These are phyloP conservation scores for Chloromyia formosa DNA, from an alignment of 2,888 invertebrate species.

Conservation along the genomic window DNA sequence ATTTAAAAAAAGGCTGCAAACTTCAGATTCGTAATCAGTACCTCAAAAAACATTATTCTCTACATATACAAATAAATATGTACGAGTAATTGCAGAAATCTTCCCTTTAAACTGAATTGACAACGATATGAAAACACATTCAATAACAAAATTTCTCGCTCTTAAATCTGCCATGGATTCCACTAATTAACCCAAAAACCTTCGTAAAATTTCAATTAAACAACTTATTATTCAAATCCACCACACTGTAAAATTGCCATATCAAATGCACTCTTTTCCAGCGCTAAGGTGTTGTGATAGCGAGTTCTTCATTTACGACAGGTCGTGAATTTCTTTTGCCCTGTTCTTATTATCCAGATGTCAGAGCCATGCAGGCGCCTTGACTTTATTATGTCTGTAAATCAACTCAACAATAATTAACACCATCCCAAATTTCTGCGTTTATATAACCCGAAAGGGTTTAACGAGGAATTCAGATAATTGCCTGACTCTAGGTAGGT, in stretches of 20 bases:
- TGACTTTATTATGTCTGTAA: not conserved
- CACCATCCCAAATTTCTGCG: not conserved
- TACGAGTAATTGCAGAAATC: too few relatives aligned
- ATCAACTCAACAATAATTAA: slow-evolving; percentile 18
- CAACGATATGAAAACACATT: too few relatives aligned
- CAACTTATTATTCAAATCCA: slow-evolving; percentile 28
- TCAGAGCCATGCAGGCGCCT: not conserved
- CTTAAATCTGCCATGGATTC: too few relatives aligned
- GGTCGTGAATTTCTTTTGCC: not conserved
- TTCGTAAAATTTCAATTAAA: slow-evolving; percentile 35
- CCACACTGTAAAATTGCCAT: slow-evolving; percentile 23
- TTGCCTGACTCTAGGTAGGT: not conserved
- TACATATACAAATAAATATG: too few relatives aligned
- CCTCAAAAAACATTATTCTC: too few relatives aligned
- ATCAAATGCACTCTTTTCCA: slow-evolving; percentile 4
- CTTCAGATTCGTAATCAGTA: too few relatives aligned
- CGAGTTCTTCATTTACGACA: not conserved
- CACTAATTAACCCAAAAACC: not conserved
- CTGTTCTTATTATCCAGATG: not conserved
- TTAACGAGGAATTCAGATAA: slow-evolving; percentile 4
- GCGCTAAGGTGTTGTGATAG: not conserved
- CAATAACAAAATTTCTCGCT: too few relatives aligned
- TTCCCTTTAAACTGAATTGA: too few relatives aligned
- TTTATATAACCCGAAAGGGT: slow-evolving; percentile 10
- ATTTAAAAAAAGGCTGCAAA: too few relatives aligned